Percentiles rank a stretch among this genome's conserved stretches.
phyloP scores from a whole-genome alignment of 2,113 vertebrate species.

The Rhinoderma darwinii region DNA sequence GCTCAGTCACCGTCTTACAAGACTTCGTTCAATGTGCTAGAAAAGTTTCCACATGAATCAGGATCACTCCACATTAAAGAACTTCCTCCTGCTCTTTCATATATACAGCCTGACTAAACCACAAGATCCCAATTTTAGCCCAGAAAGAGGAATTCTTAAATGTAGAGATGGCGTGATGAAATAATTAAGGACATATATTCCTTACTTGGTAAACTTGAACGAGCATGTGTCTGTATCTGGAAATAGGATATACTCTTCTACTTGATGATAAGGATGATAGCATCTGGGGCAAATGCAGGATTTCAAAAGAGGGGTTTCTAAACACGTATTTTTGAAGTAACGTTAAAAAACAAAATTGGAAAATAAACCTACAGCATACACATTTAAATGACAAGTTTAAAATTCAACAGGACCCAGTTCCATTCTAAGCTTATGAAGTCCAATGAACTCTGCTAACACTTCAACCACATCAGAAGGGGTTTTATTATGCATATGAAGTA shows the following conservation, averaged over 20 bases:
- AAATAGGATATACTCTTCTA: not conserved
- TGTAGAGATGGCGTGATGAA: not conserved
- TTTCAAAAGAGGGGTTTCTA: too few relatives aligned
- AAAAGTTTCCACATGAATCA: not conserved
- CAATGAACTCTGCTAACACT: too few relatives aligned
- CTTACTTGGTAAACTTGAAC: not conserved
- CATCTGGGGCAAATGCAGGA: too few relatives aligned
- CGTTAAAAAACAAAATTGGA: too few relatives aligned
- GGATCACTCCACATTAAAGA: not conserved
- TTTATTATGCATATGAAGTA: too few relatives aligned
- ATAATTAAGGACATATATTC: not conserved
- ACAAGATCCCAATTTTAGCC: slow-evolving; percentile 6
- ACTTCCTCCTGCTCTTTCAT: slow-evolving; percentile 11
- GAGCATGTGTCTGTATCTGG: not conserved
- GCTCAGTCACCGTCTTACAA: not conserved
- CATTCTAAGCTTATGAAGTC: too few relatives aligned
- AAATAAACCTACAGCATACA: too few relatives aligned
- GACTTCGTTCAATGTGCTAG: not conserved
- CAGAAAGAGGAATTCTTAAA: slow-evolving; percentile 27
- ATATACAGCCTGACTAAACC: not conserved
- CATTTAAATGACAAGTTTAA: too few relatives aligned
- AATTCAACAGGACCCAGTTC: too few relatives aligned
- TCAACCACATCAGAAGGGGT: too few relatives aligned
- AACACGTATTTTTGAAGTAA: too few relatives aligned
- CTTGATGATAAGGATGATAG: not conserved